phyloP scores from a whole-genome alignment of 2,888 invertebrate genomes.

The Mellilla xanthometata region DNA sequence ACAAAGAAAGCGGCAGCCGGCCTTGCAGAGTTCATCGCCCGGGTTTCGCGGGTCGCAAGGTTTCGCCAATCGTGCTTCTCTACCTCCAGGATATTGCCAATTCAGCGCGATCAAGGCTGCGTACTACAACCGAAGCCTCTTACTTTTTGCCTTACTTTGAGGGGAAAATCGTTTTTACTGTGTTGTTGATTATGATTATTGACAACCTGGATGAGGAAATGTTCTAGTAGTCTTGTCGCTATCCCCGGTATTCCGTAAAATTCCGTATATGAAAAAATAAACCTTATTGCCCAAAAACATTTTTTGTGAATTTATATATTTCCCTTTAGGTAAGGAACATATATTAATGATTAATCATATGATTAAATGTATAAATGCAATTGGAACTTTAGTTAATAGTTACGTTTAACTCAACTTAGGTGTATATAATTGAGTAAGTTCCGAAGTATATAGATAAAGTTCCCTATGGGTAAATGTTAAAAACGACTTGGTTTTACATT shows the following conservation, averaged over 20 bases:
- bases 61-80: conserved; percentile 81
- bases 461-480: conserved; percentile 31
- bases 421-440: too few relatives aligned
- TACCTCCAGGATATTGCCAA: conserved; percentile 82
- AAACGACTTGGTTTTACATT: conserved; percentile 38
- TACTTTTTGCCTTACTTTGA: conserved; percentile 63
- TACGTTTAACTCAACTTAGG: too few relatives aligned
- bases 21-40: conserved; percentile 80
- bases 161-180: conserved; percentile 50
- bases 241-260: too few relatives aligned
- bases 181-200: conserved; percentile 1
- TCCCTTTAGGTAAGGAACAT: too few relatives aligned
- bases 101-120: conserved; percentile 78
- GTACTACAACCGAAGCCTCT: conserved; percentile 59
- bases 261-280: too few relatives aligned
- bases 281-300: too few relatives aligned
- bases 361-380: too few relatives aligned
- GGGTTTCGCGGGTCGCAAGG: conserved; percentile 81
- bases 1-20: conserved; percentile 79
- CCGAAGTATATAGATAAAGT: conserved; percentile 14
- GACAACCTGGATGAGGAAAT: too few relatives aligned
- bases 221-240: too few relatives aligned
- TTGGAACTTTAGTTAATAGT: too few relatives aligned
- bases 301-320: too few relatives aligned
- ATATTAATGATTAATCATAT: too few relatives aligned